Conservation (phyloP, 2,113 vertebrate genomes). For the Saguinus imperator region DNA sequence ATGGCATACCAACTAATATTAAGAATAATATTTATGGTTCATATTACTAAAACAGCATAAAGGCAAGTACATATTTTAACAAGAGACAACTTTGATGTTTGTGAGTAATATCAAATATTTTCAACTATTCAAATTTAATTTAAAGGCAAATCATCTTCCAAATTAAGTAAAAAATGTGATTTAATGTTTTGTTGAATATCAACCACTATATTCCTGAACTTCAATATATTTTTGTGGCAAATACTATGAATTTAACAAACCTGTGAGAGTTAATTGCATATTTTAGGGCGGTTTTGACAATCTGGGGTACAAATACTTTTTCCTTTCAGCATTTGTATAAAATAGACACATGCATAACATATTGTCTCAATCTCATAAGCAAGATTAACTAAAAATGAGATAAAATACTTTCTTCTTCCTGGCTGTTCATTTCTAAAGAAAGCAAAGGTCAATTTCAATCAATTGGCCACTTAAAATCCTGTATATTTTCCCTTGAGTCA, state of each 20-base stretch:
- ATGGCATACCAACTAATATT: background rate
- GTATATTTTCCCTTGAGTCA: background rate
- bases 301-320: background rate
- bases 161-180: background rate
- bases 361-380: background rate
- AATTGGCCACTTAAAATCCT: background rate
- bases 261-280: background rate
- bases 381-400: slow-evolving; percentile 8
- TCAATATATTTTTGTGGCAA: background rate
- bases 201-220: background rate
- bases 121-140: background rate
- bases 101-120: background rate
- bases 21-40: background rate
- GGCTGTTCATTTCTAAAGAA: background rate
- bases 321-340: slow-evolving; percentile 2
- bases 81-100: background rate
- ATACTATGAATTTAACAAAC: background rate
- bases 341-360: background rate
- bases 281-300: background rate
- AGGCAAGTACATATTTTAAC: background rate
- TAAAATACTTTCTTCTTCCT: background rate
- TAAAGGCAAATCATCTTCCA: background rate
- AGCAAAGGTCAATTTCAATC: background rate
- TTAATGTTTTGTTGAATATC: background rate
- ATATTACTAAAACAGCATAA: background rate